Conservation (phyloP, 1,140 invertebrate genomes). For the Fopius arisanus region DNA sequence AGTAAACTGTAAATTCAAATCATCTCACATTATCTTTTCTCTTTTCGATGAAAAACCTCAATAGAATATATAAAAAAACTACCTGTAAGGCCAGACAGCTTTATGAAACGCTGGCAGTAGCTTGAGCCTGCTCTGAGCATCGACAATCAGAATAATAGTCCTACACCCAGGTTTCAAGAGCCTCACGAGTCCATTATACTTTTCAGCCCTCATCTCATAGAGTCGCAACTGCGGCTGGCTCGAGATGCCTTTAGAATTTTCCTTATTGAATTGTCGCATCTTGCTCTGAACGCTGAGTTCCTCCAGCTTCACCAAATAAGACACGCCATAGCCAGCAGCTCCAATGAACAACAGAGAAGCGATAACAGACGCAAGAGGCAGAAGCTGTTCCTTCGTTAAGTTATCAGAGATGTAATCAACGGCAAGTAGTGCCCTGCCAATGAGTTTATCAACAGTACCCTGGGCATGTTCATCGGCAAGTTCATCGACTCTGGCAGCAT, state of each 20-base stretch:
- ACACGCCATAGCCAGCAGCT: constrained; percentile 86
- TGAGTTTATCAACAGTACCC: constrained; percentile 76
- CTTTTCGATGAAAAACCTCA: too few relatives aligned
- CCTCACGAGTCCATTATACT: constrained; percentile 93
- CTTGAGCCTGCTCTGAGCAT: constrained; percentile 85
- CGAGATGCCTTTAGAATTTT: constrained; percentile 55
- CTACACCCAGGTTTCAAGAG: constrained; percentile 94
- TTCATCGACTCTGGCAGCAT: constrained; percentile 71
- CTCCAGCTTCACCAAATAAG: constrained; percentile 85
- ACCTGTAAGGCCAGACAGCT: constrained; percentile 95
- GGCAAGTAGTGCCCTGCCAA: constrained; percentile 73
- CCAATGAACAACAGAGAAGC: constrained; percentile 84
- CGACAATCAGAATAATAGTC: constrained; percentile 89
- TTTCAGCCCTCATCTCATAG: constrained; percentile 93
- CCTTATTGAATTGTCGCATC: constrained; percentile 56
- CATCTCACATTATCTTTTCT: too few relatives aligned
- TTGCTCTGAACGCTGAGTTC: constrained; percentile 79
- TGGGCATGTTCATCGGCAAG: constrained; percentile 66
- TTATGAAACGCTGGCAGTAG: constrained; percentile 91
- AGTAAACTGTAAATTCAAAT: too few relatives aligned
- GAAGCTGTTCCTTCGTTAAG: constrained; percentile 81
- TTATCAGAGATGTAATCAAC: constrained; percentile 79
- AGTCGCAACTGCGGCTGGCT: constrained; percentile 77
- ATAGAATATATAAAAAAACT: too few relatives aligned
- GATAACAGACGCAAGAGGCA: constrained; percentile 83